Evolutionary conservation across 2,113 vertebrate species (phyloP).

Genomic region (Nestor notabilis): DNA sequence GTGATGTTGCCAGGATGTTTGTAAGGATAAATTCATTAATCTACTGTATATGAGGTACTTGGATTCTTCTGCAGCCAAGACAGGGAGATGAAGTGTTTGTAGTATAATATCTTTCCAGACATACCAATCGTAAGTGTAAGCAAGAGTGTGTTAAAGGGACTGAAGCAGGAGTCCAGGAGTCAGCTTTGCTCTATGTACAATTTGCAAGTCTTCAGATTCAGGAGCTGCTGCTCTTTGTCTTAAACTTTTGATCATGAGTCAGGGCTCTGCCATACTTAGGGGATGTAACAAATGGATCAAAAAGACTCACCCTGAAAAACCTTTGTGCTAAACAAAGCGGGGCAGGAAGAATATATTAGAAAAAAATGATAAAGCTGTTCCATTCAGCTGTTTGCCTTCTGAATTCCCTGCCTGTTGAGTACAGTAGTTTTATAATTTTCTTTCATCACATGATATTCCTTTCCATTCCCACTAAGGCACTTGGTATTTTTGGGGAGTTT

Average conservation of each 20-base stretch:
- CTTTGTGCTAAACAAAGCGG: not conserved
- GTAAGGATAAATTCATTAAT: constrained; percentile 43
- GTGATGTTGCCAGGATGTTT: not conserved
- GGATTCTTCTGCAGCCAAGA: not conserved
- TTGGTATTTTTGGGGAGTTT: not conserved
- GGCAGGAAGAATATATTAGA: not conserved
- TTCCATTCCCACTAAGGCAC: not conserved
- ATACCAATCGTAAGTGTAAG: constrained; percentile 1
- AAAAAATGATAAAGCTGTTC: not conserved
- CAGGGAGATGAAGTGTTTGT: not conserved
- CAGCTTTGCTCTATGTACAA: not conserved
- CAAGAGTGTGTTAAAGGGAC: not conserved
- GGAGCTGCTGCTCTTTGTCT: not conserved
- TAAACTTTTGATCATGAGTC: not conserved
- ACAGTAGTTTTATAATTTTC: not conserved
- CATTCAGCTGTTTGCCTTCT: not conserved
- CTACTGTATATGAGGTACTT: not conserved
- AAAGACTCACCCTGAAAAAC: not conserved
- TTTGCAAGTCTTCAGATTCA: not conserved
- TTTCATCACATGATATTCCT: not conserved
- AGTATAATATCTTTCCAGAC: not conserved
- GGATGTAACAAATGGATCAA: not conserved
- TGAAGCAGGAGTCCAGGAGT: not conserved
- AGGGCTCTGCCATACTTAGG: not conserved
- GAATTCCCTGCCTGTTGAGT: not conserved